phyloP scores from a whole-genome alignment of 2,113 vertebrate genomes.

The Actinemys pallida region DNA sequence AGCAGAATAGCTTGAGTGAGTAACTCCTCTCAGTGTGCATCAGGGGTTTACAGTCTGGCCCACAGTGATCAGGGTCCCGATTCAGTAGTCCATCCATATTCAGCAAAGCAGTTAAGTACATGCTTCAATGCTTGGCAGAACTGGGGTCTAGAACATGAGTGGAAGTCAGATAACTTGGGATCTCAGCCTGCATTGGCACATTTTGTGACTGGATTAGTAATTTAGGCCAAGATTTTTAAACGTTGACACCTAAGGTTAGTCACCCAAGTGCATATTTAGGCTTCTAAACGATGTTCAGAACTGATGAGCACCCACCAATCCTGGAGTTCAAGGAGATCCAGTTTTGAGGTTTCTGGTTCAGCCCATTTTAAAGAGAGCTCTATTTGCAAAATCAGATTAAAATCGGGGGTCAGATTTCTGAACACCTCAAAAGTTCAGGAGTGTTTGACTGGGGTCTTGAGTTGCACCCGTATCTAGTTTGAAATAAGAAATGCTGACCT shows the following conservation, averaged over 20 bases:
- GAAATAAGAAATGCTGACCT: constrained; percentile 49
- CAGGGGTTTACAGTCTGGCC: not conserved
- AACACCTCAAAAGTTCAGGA: constrained; percentile 39
- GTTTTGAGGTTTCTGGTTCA: constrained; percentile 4
- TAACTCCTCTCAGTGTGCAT: fast-evolving
- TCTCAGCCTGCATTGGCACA: not conserved
- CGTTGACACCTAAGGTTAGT: not conserved
- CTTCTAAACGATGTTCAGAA: not conserved
- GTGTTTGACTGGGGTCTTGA: constrained; percentile 32
- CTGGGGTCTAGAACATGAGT: not conserved
- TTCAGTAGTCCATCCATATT: not conserved
- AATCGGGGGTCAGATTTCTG: constrained; percentile 50
- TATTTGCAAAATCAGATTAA: constrained; percentile 54
- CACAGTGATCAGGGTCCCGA: not conserved
- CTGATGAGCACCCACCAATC: not conserved
- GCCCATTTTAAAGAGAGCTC: constrained; percentile 2
- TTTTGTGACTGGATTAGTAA: not conserved
- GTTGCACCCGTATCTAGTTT: constrained; percentile 42
- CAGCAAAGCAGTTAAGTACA: not conserved
- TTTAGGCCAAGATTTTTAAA: not conserved
- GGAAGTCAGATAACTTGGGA: not conserved
- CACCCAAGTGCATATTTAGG: not conserved
- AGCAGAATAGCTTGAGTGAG: not conserved
- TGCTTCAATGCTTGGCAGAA: not conserved
- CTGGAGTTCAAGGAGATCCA: not conserved